Base-by-base conservation (phyloP, 2,113 vertebrate genomes). In the Procavia capensis region DNA sequence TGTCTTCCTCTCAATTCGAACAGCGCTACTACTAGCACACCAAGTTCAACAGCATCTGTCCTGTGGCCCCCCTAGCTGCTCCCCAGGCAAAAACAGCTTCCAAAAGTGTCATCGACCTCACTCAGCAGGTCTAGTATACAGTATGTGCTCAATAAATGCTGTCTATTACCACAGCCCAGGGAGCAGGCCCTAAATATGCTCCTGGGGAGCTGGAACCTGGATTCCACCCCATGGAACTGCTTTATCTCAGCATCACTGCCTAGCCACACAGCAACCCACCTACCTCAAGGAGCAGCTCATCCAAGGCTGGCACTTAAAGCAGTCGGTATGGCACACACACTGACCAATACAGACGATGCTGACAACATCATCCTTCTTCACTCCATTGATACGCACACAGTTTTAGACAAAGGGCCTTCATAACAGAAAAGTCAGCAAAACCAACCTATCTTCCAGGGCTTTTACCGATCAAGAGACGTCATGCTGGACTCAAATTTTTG, bases 1-100 rank as follows among this genome's bases (percentile, higher is more conserved):
- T 59, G 59, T 19, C 31, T 27, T 47, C 29, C 85, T 17, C 5
- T 3, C 31, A 39, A 27, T 39, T 39, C 68, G 9, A n/a, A 22
- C 1, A 8, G 90, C 6, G 2, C 22, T 4, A 2, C 78, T 54
- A 2, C 10, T 2, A 16, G 39, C 34, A 61, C 5, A 3, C 6
- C 9, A 31, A 59, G 59, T 29, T 88, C 11, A 31, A 8, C 1
- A 29, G 29, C 41, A 70, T 19, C 27, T 2, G 29, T 43, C 54
- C 17, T 11, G 16, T 50, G 8, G 2, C 64, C 24, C 57, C 22
- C 83, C 79, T 17, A 19, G 70, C 66, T 83, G 68, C 34, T 79
- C 29, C 10, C 41, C 0, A 39, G 85, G 27, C 31, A 24, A 19
- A 45, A 4, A 24, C 0, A 54, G 27, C 31, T 34, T 13, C 34